Conservation (phyloP, 1,140 invertebrate species). For the Acromyrmex echinatior region DNA sequence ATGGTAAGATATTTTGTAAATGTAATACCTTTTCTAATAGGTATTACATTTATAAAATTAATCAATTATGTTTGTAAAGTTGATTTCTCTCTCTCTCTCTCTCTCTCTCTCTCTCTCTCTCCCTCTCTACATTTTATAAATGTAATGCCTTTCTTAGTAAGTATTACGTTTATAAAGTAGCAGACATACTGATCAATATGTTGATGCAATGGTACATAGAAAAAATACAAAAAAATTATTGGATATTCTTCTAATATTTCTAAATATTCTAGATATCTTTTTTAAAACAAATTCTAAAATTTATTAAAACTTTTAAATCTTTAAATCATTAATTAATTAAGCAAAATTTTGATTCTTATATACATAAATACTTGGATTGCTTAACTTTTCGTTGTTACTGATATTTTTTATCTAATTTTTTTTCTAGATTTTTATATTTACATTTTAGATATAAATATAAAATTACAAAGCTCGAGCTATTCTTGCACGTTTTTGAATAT, state of each 20-base stretch:
- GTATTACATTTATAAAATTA: no score
- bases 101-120: no score
- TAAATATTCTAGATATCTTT: background rate
- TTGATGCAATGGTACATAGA: background rate
- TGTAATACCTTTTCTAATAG: no score
- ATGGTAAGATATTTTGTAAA: no score
- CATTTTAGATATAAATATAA: background rate
- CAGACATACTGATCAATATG: no score
- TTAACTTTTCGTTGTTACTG: background rate
- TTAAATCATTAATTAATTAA: background rate
- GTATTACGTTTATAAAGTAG: no score
- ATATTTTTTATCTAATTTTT: slow-evolving; percentile 18
- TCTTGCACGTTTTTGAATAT: background rate
- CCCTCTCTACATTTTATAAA: no score
- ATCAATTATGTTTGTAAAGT: no score
- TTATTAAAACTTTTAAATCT: background rate
- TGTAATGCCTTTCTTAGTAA: no score
- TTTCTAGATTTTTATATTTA: background rate
- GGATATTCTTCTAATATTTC: background rate
- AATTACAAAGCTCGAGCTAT: background rate
- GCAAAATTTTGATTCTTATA: background rate
- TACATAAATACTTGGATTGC: background rate
- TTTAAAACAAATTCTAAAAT: background rate
- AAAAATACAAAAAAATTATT: background rate
- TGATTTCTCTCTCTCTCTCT: no score